Evolutionary conservation across 2,797 vertebrate species (phyloP).

Genomic region (Hippoglossus hippoglossus): DNA sequence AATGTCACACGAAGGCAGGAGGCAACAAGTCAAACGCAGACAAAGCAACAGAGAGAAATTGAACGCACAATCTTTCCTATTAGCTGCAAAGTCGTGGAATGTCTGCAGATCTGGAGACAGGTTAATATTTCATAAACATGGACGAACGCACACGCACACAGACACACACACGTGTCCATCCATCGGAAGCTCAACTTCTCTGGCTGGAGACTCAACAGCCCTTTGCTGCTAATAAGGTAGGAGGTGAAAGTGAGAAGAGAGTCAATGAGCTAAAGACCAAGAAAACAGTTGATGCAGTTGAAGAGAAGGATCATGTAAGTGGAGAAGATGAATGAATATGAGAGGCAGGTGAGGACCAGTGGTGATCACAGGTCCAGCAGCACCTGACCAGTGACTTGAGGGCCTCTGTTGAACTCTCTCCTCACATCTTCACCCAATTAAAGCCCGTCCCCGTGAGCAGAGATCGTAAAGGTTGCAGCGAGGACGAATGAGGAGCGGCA

Average conservation of each 20-base stretch:
- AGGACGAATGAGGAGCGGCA: slow-evolving; percentile 29
- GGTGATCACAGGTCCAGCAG: slow-evolving; percentile 23
- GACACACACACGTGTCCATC: not conserved
- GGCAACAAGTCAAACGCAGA: slow-evolving; percentile 20
- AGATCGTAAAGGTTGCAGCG: slow-evolving; percentile 13
- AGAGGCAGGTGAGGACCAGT: not conserved
- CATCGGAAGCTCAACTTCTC: too few relatives aligned
- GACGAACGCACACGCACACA: not conserved
- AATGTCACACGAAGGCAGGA: slow-evolving; percentile 4
- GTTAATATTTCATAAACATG: slow-evolving; percentile 10
- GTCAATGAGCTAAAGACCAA: not conserved
- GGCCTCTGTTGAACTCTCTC: slow-evolving; percentile 9
- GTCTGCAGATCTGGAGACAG: slow-evolving; percentile 15
- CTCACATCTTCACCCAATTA: slow-evolving; percentile 48
- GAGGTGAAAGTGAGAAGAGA: slow-evolving; percentile 3
- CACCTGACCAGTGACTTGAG: slow-evolving; percentile 15
- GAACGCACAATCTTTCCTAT: slow-evolving; percentile 12
- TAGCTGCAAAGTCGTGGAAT: slow-evolving; percentile 28
- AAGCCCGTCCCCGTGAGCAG: slow-evolving; percentile 26
- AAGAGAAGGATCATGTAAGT: not conserved
- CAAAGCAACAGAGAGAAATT: not conserved
- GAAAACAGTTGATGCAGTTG: not conserved
- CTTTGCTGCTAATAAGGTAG: not conserved
- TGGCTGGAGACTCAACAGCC: not conserved
- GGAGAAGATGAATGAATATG: not conserved